phyloP scores from a whole-genome alignment of 2,797 vertebrate genomes.

The Alfaro cultratus region DNA sequence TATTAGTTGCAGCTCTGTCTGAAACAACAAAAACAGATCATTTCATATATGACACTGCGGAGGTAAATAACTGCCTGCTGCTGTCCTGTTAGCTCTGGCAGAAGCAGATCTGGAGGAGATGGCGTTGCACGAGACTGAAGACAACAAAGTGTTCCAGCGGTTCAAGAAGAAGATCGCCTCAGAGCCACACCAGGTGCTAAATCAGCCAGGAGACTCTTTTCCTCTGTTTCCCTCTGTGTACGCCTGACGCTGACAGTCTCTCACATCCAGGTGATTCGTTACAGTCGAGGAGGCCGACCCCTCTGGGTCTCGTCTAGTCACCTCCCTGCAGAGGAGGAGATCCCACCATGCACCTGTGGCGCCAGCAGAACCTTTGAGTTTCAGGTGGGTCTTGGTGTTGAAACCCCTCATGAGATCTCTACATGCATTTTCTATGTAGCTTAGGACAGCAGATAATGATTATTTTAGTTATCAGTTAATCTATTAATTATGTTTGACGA shows the following conservation, averaged over 20 bases:
- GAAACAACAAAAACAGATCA: neutral
- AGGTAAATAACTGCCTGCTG: neutral
- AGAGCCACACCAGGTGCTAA: constrained; percentile 91
- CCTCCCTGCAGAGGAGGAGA: constrained; percentile 83
- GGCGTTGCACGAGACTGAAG: constrained; percentile 91
- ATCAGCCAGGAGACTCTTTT: neutral
- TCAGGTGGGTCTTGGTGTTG: constrained; percentile 82
- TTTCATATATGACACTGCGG: no score
- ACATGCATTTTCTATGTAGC: neutral
- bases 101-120: constrained; percentile 88
- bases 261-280: constrained; percentile 88
- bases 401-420: neutral
- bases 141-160: constrained; percentile 85
- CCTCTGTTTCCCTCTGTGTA: neutral
- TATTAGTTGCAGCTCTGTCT: neutral
- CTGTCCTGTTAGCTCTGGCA: constrained; percentile 65
- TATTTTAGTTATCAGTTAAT: no score
- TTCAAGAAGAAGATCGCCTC: constrained; percentile 87
- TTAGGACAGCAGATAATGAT: no score
- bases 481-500: no score
- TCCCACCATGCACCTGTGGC: constrained; percentile 90
- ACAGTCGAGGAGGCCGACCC: constrained; percentile 85
- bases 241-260: neutral
- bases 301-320: constrained; percentile 92
- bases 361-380: constrained; percentile 93